These are phyloP conservation scores for Coluber constrictor DNA, from an alignment of 2,797 vertebrate species.

Conservation along the genomic window DNA sequence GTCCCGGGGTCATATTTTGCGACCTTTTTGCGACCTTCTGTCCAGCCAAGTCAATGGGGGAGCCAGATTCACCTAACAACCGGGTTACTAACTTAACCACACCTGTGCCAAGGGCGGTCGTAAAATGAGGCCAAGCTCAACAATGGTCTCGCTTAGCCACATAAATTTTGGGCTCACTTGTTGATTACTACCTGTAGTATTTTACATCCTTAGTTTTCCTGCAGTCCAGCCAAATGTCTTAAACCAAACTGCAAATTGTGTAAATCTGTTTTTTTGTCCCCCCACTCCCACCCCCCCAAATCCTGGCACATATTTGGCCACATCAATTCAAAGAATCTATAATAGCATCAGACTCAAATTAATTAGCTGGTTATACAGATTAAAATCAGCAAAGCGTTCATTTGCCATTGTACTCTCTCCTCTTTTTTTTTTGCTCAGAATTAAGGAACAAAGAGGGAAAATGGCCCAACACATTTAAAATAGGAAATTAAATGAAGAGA, in stretches of 20 bases:
- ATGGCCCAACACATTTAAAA: neutral
- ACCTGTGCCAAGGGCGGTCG: neutral
- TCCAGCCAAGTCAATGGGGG: neutral
- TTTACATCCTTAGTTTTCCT: neutral
- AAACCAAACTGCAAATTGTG: conserved; percentile 29
- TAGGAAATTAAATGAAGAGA: neutral
- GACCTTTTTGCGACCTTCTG: neutral
- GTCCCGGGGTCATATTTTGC: neutral
- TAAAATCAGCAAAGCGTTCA: conserved; percentile 19
- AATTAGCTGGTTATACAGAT: conserved; percentile 40
- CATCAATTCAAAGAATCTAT: conserved; percentile 27
- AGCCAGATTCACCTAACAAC: neutral
- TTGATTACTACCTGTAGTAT: neutral
- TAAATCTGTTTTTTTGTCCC: conserved; percentile 53
- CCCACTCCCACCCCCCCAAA: neutral
- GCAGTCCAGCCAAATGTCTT: neutral
- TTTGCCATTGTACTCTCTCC: conserved; percentile 5
- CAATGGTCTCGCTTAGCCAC: neutral
- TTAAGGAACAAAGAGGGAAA: neutral
- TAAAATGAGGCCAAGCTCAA: neutral
- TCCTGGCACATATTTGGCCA: conserved; percentile 19
- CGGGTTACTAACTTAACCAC: neutral
- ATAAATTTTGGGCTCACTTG: neutral
- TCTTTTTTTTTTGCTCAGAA: neutral
- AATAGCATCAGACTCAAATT: conserved; percentile 31